These are phyloP conservation scores for Hemiscyllium ocellatum DNA, from an alignment of 2,113 vertebrate species.

Conservation along the genomic window DNA sequence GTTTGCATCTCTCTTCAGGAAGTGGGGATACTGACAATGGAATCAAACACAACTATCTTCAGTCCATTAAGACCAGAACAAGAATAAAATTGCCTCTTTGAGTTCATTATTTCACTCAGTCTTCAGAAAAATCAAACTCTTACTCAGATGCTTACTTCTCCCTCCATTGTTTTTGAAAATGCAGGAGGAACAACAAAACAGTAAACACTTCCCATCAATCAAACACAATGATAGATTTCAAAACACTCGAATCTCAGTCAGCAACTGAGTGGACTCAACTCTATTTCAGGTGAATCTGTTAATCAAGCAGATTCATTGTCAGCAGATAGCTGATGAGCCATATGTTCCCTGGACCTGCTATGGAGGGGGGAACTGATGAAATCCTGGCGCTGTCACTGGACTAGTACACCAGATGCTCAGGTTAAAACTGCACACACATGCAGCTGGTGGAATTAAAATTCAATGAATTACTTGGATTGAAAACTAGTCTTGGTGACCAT, in stretches of 20 bases:
- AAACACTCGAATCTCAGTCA: background rate
- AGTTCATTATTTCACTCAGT: background rate
- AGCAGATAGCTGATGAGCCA: background rate
- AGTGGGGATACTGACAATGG: conserved; percentile 61
- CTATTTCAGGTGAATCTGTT: background rate
- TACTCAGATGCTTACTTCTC: background rate
- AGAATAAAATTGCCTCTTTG: background rate
- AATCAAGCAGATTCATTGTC: background rate
- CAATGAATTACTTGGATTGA: too few relatives aligned
- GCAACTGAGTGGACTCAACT: background rate
- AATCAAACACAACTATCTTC: conserved; percentile 24
- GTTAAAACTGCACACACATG: too few relatives aligned
- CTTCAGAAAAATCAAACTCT: background rate
- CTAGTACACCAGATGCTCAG: too few relatives aligned
- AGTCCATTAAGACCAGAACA: background rate
- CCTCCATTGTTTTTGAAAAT: background rate
- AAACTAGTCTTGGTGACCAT: too few relatives aligned
- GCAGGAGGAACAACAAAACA: background rate
- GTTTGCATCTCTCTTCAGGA: conserved; percentile 66
- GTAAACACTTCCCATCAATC: background rate
- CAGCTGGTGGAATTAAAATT: too few relatives aligned
- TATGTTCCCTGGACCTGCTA: background rate
- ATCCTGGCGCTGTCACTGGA: too few relatives aligned
- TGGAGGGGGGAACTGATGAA: background rate
- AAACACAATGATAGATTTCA: background rate